Evolutionary conservation across 1,140 invertebrate species (phyloP).

Genomic region (Copidosoma floridanum): DNA sequence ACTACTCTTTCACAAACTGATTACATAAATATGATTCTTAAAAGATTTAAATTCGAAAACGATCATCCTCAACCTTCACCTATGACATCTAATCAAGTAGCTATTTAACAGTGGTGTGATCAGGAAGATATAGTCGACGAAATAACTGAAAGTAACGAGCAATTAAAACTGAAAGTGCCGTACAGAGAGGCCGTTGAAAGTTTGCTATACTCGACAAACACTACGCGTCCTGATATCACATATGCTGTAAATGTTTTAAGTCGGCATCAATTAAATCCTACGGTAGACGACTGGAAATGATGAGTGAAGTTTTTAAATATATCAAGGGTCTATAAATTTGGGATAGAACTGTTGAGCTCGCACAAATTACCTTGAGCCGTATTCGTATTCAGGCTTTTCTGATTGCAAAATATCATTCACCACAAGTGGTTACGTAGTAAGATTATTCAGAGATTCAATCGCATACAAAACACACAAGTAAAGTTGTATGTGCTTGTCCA

Average conservation of each 20-base stretch:
- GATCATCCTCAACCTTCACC: neutral
- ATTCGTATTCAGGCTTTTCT: neutral
- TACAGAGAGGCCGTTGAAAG: neutral
- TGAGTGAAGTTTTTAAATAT: neutral
- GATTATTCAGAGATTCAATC: neutral
- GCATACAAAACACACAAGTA: too few relatives aligned
- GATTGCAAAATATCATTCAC: neutral
- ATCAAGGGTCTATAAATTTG: neutral
- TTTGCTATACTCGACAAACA: neutral
- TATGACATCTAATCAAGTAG: neutral
- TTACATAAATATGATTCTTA: neutral
- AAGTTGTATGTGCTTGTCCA: too few relatives aligned
- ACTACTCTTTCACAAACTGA: too few relatives aligned
- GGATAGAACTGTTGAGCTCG: neutral
- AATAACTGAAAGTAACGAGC: neutral
- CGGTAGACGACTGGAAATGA: neutral
- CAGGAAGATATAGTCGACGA: neutral
- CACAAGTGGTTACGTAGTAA: neutral
- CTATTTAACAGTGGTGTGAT: too few relatives aligned
- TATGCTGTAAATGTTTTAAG: neutral
- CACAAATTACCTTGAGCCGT: neutral
- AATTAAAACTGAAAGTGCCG: neutral
- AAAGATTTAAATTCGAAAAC: neutral
- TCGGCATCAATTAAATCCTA: neutral
- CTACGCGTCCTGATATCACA: neutral